Evolutionary conservation across 2,113 vertebrate species (phyloP).

Genomic region (Xiphophorus hellerii): DNA sequence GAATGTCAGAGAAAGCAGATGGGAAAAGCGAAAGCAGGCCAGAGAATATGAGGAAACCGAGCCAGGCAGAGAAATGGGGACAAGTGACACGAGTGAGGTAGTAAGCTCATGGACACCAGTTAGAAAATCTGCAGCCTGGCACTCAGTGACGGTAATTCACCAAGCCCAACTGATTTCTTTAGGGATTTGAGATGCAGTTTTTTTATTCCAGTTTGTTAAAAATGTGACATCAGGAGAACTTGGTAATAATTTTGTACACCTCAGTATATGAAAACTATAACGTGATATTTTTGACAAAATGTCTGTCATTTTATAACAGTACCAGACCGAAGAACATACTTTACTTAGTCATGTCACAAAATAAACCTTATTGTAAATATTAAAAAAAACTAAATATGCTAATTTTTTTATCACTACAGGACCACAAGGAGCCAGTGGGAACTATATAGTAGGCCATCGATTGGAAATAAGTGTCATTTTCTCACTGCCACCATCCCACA

Average conservation of each 20-base stretch:
- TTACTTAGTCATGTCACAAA: neutral
- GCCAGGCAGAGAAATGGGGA: slow-evolving; percentile 33
- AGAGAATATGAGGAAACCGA: slow-evolving; percentile 17
- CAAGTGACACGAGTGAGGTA: slow-evolving; percentile 40
- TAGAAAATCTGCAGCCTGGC: slow-evolving; percentile 33
- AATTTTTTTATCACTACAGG: slow-evolving; percentile 24
- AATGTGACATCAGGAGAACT: neutral
- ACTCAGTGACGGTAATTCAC: slow-evolving; percentile 26
- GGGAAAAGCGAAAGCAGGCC: slow-evolving; percentile 36
- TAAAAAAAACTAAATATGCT: slow-evolving; percentile 10
- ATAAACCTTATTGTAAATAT: slow-evolving; percentile 5
- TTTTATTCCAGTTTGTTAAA: neutral
- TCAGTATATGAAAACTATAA: neutral
- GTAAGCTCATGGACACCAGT: slow-evolving; percentile 41
- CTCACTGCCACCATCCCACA: slow-evolving; percentile 36
- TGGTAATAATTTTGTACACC: neutral
- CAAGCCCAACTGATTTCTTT: slow-evolving; percentile 29
- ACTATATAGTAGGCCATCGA: slow-evolving; percentile 60
- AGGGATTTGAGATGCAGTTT: slow-evolving; percentile 30
- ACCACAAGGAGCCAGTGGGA: slow-evolving; percentile 32
- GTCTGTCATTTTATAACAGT: neutral
- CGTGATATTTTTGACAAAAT: neutral
- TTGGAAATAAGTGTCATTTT: slow-evolving; percentile 55
- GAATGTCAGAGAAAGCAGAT: slow-evolving; percentile 38
- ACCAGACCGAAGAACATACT: neutral